Evolutionary conservation across 2,797 vertebrate species (phyloP).

Genomic region (Falco peregrinus): DNA sequence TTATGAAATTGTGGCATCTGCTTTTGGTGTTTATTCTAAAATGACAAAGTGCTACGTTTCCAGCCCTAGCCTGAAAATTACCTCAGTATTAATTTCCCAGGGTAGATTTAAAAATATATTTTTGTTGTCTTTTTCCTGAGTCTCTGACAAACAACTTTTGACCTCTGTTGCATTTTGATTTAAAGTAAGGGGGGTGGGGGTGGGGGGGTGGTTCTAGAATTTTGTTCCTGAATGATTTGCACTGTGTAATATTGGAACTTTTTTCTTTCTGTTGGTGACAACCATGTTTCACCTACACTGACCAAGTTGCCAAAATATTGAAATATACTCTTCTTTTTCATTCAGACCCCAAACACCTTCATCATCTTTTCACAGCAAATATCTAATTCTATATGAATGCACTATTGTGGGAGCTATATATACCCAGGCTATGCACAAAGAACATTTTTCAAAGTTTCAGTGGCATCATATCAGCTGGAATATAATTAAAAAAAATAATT

Average conservation of each 20-base stretch:
- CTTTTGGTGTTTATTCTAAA: slow-evolving; percentile 76
- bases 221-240: not conserved
- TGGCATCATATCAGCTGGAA: not conserved
- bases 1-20: slow-evolving; percentile 79
- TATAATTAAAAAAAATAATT: not conserved
- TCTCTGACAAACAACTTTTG: slow-evolving; percentile 42
- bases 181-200: not conserved
- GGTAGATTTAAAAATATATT: slow-evolving; percentile 55
- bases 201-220: not conserved
- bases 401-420: not conserved
- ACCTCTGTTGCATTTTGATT: slow-evolving; percentile 21
- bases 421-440: not conserved
- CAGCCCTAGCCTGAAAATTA: slow-evolving; percentile 63
- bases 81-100: slow-evolving; percentile 72
- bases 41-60: slow-evolving; percentile 68
- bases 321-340: not conserved
- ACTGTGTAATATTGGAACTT: not conserved
- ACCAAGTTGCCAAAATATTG: not conserved
- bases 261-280: not conserved
- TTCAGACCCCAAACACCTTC: not conserved
- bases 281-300: not conserved
- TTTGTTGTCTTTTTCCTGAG: slow-evolving; percentile 49
- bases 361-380: not conserved
- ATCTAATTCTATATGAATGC: not conserved
- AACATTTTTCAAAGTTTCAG: slow-evolving; percentile 4